phyloP scores from a whole-genome alignment of 1,140 invertebrate species.

The Drusus annulatus region DNA sequence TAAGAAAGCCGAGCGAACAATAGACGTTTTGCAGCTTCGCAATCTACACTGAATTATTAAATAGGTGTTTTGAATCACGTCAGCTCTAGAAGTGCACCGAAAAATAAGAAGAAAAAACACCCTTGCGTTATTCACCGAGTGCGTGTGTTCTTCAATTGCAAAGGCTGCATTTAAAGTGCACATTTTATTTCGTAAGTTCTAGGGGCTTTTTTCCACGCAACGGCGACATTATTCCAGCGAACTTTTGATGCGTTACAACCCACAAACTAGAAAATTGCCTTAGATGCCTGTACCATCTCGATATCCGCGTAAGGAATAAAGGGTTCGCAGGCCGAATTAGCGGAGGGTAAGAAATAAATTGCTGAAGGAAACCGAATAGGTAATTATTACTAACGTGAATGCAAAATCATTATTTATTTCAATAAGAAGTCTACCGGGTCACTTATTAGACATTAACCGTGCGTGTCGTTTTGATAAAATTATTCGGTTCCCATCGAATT shows the following conservation, averaged over 20 bases:
- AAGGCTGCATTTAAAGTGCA: not conserved
- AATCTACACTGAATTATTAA: not conserved
- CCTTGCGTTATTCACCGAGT: too few relatives aligned
- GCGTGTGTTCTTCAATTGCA: too few relatives aligned
- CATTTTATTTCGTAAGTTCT: not conserved
- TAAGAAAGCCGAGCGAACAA: slow-evolving; percentile 8
- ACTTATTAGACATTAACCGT: slow-evolving; percentile 53
- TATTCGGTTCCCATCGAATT: slow-evolving; percentile 54
- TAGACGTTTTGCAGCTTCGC: not conserved
- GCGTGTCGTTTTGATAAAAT: slow-evolving; percentile 57
- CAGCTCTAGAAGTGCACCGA: not conserved
- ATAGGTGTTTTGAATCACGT: not conserved
- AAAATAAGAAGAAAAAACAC: not conserved
- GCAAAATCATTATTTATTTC: slow-evolving; percentile 38
- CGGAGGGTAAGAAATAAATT: not conserved
- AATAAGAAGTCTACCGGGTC: slow-evolving; percentile 44
- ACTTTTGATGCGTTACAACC: slow-evolving; percentile 24
- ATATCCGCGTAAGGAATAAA: not conserved
- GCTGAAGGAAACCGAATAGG: slow-evolving; percentile 5
- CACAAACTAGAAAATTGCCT: slow-evolving; percentile 33
- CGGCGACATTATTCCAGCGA: not conserved
- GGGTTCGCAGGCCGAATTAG: slow-evolving; percentile 10
- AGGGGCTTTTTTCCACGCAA: not conserved
- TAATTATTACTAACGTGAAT: slow-evolving; percentile 9
- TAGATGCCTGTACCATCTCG: not conserved